phyloP scores from a whole-genome alignment of 2,113 vertebrate genomes.

The Lanius collurio region DNA sequence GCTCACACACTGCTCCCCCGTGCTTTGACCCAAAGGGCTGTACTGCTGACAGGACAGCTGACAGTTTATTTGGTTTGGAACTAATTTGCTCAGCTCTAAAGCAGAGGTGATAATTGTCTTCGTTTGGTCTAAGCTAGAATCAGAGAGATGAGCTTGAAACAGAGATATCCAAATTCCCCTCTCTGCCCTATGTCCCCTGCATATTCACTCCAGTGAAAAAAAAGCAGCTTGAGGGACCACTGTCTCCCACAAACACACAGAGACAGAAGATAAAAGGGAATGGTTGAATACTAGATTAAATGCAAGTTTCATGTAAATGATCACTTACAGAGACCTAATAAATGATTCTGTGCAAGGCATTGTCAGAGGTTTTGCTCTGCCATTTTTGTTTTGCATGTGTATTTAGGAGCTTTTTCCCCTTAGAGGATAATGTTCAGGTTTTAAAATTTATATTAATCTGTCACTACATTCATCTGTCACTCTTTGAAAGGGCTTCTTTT shows the following conservation, averaged over 20 bases:
- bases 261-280: constrained; percentile 19
- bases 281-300: constrained; percentile 27
- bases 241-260: neutral
- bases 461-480: constrained; percentile 22
- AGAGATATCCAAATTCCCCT: neutral
- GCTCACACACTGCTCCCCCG: neutral
- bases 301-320: constrained; percentile 42
- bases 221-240: neutral
- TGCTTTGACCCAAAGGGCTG: neutral
- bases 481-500: neutral
- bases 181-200: neutral
- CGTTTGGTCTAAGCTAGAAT: neutral
- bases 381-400: constrained; percentile 34
- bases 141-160: neutral
- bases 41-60: neutral
- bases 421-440: neutral
- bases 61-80: neutral
- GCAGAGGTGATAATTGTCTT: neutral
- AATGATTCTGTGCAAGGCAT: constrained; percentile 13
- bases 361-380: constrained; percentile 8
- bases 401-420: neutral
- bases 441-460: constrained; percentile 30
- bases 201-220: neutral
- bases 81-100: neutral
- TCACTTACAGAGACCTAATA: constrained; percentile 40